Percentiles rank a stretch among this genome's conserved stretches.
These are phyloP conservation scores for Papilio polyxenes DNA, from an alignment of 1,140 invertebrate species.

Conservation along the genomic window DNA sequence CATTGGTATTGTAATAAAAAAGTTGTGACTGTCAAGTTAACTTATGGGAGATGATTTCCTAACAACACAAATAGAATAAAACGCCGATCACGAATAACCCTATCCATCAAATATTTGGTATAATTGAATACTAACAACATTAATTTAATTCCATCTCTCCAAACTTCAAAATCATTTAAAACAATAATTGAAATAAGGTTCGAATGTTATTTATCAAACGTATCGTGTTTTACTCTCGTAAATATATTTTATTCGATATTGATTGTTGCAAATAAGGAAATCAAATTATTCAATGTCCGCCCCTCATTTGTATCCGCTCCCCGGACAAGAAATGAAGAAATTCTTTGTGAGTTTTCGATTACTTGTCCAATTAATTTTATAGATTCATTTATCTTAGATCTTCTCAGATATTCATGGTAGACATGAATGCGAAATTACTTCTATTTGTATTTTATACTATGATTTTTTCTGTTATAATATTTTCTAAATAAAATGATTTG, in stretches of 20 bases:
- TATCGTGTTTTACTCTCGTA: conserved; percentile 68
- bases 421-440: not conserved
- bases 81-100: not conserved
- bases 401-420: conserved; percentile 65
- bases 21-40: not conserved
- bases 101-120: not conserved
- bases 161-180: conserved; percentile 4
- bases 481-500: not conserved
- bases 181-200: conserved; percentile 13
- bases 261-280: conserved; percentile 80
- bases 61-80: not conserved
- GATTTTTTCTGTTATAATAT: not conserved
- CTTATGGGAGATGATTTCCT: not conserved
- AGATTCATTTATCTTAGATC: conserved; percentile 78
- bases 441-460: not conserved
- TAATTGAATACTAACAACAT: too few relatives aligned
- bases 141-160: not conserved
- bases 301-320: conserved; percentile 79
- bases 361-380: conserved; percentile 81
- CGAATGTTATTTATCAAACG: conserved; percentile 18
- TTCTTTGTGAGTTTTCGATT: conserved; percentile 81
- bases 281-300: conserved; percentile 80
- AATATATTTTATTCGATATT: conserved; percentile 63
- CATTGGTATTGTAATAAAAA: not conserved
- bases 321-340: conserved; percentile 78